These are phyloP conservation scores for Podarcis lilfordi DNA, from an alignment of 2,797 vertebrate species.

Conservation along the genomic window DNA sequence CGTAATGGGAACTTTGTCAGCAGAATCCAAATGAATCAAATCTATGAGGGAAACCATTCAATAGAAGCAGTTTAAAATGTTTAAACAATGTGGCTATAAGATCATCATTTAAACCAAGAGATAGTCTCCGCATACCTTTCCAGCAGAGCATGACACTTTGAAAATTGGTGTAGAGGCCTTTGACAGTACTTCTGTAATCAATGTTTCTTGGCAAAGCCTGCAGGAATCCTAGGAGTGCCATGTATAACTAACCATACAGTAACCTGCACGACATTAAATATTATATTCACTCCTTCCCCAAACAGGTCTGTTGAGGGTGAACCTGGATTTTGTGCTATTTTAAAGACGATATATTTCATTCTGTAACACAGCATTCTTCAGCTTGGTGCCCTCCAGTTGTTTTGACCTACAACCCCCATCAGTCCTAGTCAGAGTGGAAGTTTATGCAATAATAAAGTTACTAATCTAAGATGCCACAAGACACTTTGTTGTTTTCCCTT, in stretches of 20 bases:
- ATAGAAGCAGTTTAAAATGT: conserved; percentile 79
- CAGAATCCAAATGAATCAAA: conserved; percentile 81
- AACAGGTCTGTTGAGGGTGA: neutral
- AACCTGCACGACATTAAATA: neutral
- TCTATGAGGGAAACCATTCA: conserved; percentile 76
- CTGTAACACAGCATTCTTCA: neutral
- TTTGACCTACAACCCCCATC: too few relatives aligned
- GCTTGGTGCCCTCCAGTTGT: too few relatives aligned
- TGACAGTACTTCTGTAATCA: conserved; percentile 25
- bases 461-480: too few relatives aligned
- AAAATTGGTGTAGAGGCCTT: conserved; percentile 50
- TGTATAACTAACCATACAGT: neutral
- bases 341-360: neutral
- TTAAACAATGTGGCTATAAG: conserved; percentile 76
- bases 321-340: neutral
- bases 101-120: conserved; percentile 74
- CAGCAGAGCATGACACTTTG: conserved; percentile 57
- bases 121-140: conserved; percentile 70
- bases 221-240: conserved; percentile 15
- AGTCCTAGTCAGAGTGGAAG: too few relatives aligned
- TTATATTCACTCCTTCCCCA: neutral
- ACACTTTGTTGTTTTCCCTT: too few relatives aligned
- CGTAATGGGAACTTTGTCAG: conserved; percentile 76
- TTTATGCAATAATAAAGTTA: too few relatives aligned
- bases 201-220: conserved; percentile 12